Base-by-base conservation (phyloP, 2,113 vertebrate genomes). In the Eolophus roseicapilla region DNA sequence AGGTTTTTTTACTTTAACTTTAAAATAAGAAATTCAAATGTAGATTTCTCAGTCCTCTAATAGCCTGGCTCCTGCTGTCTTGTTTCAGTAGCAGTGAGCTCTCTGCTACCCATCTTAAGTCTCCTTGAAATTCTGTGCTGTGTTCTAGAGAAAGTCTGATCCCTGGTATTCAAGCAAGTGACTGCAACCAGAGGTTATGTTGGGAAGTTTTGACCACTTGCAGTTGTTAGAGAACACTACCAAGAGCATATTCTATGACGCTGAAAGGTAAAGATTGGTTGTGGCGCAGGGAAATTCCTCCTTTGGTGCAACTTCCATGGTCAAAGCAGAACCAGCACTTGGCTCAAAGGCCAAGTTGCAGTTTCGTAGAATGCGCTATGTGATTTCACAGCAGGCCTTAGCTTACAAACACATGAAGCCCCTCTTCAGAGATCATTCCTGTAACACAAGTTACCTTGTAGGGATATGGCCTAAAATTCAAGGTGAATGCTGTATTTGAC, bases 401-500 rank as follows among this genome's bases (percentile, higher is more conserved):
- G 35, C 52, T 55, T 49, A 23, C 4, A 7, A 83, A 44, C 33
- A 46, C 33, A 33, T 19, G 17, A 39, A 78, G 39, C 8, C 39
- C 43, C 35, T 83, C 23, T 21, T 90, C 39, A 64, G 76, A 65
- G 65, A 71, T 6, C 62, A 86, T 21, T 79, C 28, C 47, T 3
- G 0, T 35, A 81, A 31, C 13, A 13, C 8, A 14, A 53, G 18
- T 77, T 47, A 20, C 62, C 39, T 71, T 25, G 31, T 17, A 92
- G 31, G 65, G 44, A 19, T 76, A 25, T 29, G 69, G 53, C 70
- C 88, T 82, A 65, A 44, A 18, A 3, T 93, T 96, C 50, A 84
- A 88, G 70, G 67, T 68, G 92, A 62, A 90, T 91, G 79, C 84
- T 91, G 43, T 96, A 93, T 97, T 95, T 96, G 33, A 71, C 65